A percentile compares a stretch with the other conserved stretches of the same genome.
Evolutionary conservation across 2,113 vertebrate species (phyloP).

Genomic region (Epinephelus moara): DNA sequence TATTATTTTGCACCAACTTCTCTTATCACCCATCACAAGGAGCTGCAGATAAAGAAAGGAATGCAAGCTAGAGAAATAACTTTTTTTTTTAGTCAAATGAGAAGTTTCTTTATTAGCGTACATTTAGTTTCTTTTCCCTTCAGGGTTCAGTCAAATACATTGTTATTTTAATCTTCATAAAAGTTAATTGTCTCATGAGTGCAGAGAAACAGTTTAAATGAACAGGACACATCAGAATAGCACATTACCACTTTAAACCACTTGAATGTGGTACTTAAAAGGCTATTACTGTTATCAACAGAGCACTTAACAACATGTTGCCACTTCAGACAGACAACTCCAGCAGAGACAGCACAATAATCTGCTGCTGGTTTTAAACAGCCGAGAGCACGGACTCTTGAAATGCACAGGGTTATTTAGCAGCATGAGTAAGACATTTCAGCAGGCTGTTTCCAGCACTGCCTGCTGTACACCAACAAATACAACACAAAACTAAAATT

Average conservation of each 20-base stretch:
- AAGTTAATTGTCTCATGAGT: neutral
- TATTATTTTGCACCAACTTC: neutral
- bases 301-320: slow-evolving; percentile 45
- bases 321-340: slow-evolving; percentile 14
- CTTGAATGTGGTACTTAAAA: slow-evolving; percentile 32
- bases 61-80: neutral
- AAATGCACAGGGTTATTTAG: neutral
- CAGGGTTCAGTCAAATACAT: neutral
- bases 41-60: no score
- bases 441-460: neutral
- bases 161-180: neutral
- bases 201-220: neutral
- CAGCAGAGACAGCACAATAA: slow-evolving; percentile 3
- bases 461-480: neutral
- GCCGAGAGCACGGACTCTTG: neutral
- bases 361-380: slow-evolving; percentile 22
- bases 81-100: neutral
- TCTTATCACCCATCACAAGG: neutral
- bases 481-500: neutral
- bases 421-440: neutral
- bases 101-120: neutral
- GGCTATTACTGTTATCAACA: slow-evolving; percentile 46
- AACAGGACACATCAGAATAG: slow-evolving; percentile 2
- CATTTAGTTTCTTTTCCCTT: neutral
- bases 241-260: slow-evolving; percentile 6